A percentile compares a stretch with the other conserved stretches of the same genome.
Conservation (phyloP, 2,888 invertebrate species). For the Caenorhabditis uteleia region DNA sequence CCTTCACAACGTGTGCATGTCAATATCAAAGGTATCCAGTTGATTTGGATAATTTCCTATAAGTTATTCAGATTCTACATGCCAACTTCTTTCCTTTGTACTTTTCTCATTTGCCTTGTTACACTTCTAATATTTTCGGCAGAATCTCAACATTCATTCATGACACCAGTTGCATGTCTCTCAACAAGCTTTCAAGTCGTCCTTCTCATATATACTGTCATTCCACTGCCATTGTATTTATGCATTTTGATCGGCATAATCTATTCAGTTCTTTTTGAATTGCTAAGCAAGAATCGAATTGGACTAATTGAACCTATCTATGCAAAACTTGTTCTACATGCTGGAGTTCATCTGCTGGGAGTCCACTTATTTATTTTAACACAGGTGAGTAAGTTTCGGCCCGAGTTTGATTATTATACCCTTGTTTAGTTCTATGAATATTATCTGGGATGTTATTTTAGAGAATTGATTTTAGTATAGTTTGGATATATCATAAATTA, state of each 20-base stretch:
- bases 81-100: slow-evolving; percentile 77
- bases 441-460: no score
- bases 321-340: slow-evolving; percentile 78
- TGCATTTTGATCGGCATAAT: slow-evolving; percentile 81
- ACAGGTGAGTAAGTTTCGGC: slow-evolving; percentile 58
- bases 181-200: slow-evolving; percentile 75
- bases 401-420: neutral
- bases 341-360: slow-evolving; percentile 89
- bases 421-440: no score
- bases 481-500: no score
- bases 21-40: slow-evolving; percentile 67
- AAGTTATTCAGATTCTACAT: slow-evolving; percentile 64
- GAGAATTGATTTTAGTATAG: no score
- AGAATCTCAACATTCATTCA: slow-evolving; percentile 63
- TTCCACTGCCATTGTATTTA: slow-evolving; percentile 87
- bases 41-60: neutral
- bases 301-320: slow-evolving; percentile 35
- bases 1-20: slow-evolving; percentile 71
- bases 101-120: slow-evolving; percentile 70
- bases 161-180: slow-evolving; percentile 69
- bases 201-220: slow-evolving; percentile 87
- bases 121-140: slow-evolving; percentile 64
- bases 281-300: slow-evolving; percentile 73
- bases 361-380: slow-evolving; percentile 88
- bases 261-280: slow-evolving; percentile 87